phyloP scores from a whole-genome alignment of 1,140 invertebrate species.

The Ladona fulva region DNA sequence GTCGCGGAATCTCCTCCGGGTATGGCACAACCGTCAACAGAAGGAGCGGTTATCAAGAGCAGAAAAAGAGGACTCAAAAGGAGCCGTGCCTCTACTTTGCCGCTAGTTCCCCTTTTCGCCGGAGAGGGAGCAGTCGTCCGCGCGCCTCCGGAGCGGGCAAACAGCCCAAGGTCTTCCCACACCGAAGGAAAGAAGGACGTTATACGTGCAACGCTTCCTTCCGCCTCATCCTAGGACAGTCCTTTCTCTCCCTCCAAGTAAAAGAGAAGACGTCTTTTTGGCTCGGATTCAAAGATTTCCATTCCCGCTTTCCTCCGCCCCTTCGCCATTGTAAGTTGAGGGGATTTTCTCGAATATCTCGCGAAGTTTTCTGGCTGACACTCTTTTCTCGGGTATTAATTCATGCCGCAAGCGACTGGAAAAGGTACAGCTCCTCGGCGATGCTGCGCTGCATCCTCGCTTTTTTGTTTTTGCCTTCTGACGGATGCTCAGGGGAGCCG shows the following conservation, averaged over 20 bases:
- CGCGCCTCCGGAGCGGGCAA: not conserved
- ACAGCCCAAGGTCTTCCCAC: not conserved
- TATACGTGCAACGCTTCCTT: not conserved
- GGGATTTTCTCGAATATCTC: not conserved
- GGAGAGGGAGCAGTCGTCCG: not conserved
- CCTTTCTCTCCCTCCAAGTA: not conserved
- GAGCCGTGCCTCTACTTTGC: too few species aligned
- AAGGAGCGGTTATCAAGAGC: too few species aligned
- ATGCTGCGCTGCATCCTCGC: not conserved
- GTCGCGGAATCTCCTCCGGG: too few species aligned
- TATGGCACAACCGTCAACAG: too few species aligned
- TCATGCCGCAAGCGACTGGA: not conserved
- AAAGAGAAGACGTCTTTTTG: not conserved
- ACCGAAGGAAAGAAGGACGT: not conserved
- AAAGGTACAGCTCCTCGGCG: not conserved
- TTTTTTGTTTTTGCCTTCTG: not conserved
- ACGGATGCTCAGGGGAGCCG: too few species aligned
- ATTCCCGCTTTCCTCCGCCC: not conserved
- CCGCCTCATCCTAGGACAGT: not conserved
- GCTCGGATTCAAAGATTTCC: not conserved
- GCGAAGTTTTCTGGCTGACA: not conserved
- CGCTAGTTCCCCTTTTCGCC: not conserved
- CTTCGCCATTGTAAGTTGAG: not conserved
- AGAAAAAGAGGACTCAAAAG: too few species aligned
- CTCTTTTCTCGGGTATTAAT: conserved; percentile 6